Base-by-base conservation (phyloP, 2,113 vertebrate genomes). In the Odontesthes bonariensis region DNA sequence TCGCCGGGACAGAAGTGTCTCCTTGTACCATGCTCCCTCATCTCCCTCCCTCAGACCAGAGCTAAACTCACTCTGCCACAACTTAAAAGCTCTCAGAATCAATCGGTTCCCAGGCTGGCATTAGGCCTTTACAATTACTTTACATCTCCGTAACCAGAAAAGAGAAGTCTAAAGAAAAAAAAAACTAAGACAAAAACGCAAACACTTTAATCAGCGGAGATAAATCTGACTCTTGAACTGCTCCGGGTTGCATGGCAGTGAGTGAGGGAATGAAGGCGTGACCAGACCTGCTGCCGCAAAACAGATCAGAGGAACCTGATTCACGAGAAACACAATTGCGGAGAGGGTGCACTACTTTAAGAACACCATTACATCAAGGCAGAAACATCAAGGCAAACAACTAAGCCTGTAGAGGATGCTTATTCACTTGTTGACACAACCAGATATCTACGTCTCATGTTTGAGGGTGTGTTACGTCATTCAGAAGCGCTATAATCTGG, bases 401-500 rank as follows among this genome's bases (percentile, higher is more conserved):
- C 8, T 2, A 3, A 3, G 12, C 61, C 46, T 31, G 33, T 8
- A 49, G 12, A 32, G 3, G 38, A 60, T 31, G 51, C 49, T 44
- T 53, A 65, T 46, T 78, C 32, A 46, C 7, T 33, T 69, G 44
- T 67, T 38, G 20, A 16, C 51, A 46, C 56, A 60, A 32, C 62
- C 64, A 55, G 31, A 64, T 12, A 5, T 19, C 20, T 19, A 66
- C 7, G 7, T 58, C 59, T 84, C 23, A 54, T 8, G 22, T 1
- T 6, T n/a, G 65, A 56, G 87, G 65, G 46, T 22, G 52, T 0
- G 51, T 84, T 84, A 73, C 66, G 17, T 89, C 85, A 88, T 60
- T 77, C 22, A 59, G 56, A 57, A 67, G 63, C 79, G 42, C 54
- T 66, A 51, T 81, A 82, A 89, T 85, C 84, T 73, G 20, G 16